Evolutionary conservation across 2,113 vertebrate genomes (phyloP), one percentile per base, ranked within the genome.

Genomic region (Henicopernis longicauda): DNA sequence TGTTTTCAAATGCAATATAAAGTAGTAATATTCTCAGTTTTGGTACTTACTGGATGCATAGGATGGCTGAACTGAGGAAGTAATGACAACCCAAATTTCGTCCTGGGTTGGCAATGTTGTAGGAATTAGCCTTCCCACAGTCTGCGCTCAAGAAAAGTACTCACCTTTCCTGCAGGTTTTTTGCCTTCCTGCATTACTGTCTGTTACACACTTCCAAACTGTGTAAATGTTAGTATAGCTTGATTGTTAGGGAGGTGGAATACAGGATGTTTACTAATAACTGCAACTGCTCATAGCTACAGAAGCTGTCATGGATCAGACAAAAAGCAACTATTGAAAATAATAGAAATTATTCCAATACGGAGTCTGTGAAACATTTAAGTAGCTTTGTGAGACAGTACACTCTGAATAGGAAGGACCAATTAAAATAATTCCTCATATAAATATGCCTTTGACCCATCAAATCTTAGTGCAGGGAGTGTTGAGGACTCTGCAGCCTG

Each of bases 141-240:
- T 57, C 29, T 78, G 8, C 2, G 2, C 50, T 81, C 89, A 4
- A 67, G 49, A 38, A 34, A 36, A 62, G 12, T 29, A 15, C 13
- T 73, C 0, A 0, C 10, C 32, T 69, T 87, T 71, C 31, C n/a
- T 67, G 55, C 3, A 0, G 71, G 0, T 45, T 63, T 81, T 82
- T 70, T 34, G 10, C 29, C 20, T 80, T 52, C 4, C 0, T 77
- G n/a, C 1, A 1, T 85, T 85, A 23, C 54, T 66, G 47, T 83
- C 20, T 65, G 0, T 71, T 69, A 8, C 10, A 22, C 3, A 0
- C 59, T 84, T 66, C 16, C 17, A 72, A 67, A 49, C 7, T 27
- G 31, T 54, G 19, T 71, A 38, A 42, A 32, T 67, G 34, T 78
- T 82, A 8, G 45, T 72, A 11, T 3, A 49, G 15, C 36, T 76